phyloP scores from a whole-genome alignment of 2,888 invertebrate genomes.

The Dromius quadrimaculatus region DNA sequence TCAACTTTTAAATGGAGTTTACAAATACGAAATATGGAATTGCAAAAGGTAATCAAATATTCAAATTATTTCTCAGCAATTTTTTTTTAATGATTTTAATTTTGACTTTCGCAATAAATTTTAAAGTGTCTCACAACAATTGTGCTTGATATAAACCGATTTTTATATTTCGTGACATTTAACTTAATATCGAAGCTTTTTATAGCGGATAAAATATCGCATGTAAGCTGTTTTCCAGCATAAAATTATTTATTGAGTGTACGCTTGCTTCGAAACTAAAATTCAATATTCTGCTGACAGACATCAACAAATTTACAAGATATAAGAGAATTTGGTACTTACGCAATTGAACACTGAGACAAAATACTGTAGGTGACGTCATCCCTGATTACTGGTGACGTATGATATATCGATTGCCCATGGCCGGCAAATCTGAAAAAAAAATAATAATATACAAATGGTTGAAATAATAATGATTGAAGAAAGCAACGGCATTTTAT shows the following conservation, averaged over 20 bases:
- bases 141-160: conserved; percentile 12
- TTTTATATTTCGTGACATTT: conserved; percentile 21
- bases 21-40: too few species aligned
- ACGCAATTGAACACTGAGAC: conserved; percentile 60
- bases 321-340: conserved; percentile 55
- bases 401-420: conserved; percentile 32
- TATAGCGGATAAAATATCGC: conserved; percentile 24
- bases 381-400: conserved; percentile 55
- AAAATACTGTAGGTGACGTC: conserved; percentile 62
- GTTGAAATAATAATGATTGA: too few species aligned
- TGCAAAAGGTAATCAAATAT: too few species aligned
- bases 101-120: background rate
- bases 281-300: conserved; percentile 10
- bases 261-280: conserved; percentile 15
- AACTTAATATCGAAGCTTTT: background rate
- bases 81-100: background rate
- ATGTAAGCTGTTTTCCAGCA: conserved; percentile 24
- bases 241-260: conserved; percentile 25
- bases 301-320: conserved; percentile 18
- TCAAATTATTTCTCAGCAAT: too few species aligned
- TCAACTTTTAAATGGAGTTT: too few species aligned
- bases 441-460: background rate
- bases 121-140: too few species aligned
- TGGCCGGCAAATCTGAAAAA: conserved; percentile 30
- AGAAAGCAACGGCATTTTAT: too few species aligned